A percentile compares a stretch with the other conserved stretches of the same genome.
phyloP scores from a whole-genome alignment of 2,797 vertebrate genomes.

The Merluccius polli region DNA sequence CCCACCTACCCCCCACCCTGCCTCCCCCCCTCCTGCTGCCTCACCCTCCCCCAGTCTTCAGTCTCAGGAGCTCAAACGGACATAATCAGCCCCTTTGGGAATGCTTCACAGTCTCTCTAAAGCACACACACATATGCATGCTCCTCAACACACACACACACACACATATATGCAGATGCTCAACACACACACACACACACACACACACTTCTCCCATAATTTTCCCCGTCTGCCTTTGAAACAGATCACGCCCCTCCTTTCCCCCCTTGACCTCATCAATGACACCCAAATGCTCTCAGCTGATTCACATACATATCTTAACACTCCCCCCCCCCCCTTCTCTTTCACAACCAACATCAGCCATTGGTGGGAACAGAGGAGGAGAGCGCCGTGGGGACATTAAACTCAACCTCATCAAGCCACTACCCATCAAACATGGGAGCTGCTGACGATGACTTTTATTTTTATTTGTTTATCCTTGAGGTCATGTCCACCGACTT shows the following conservation, averaged over 20 bases:
- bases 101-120: slow-evolving; percentile 37
- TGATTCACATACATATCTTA: slow-evolving; percentile 20
- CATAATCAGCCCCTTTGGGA: slow-evolving; percentile 77
- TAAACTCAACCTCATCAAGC: neutral
- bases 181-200: neutral
- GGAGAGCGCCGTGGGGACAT: neutral
- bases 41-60: slow-evolving; percentile 56
- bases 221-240: neutral
- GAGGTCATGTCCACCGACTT: neutral
- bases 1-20: slow-evolving; percentile 52
- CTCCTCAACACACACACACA: slow-evolving; percentile 10
- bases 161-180: slow-evolving; percentile 20
- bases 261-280: slow-evolving; percentile 36
- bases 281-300: slow-evolving; percentile 18
- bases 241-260: neutral
- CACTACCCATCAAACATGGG: neutral
- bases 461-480: neutral
- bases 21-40: slow-evolving; percentile 43
- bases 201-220: neutral
- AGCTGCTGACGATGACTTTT: neutral
- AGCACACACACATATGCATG: slow-evolving; percentile 32
- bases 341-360: neutral
- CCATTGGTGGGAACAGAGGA: neutral
- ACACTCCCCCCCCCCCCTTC: neutral
- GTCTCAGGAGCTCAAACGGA: slow-evolving; percentile 61